Evolutionary conservation across 2,797 vertebrate genomes (phyloP).

Genomic region (Acrocephalus scirpaceus): DNA sequence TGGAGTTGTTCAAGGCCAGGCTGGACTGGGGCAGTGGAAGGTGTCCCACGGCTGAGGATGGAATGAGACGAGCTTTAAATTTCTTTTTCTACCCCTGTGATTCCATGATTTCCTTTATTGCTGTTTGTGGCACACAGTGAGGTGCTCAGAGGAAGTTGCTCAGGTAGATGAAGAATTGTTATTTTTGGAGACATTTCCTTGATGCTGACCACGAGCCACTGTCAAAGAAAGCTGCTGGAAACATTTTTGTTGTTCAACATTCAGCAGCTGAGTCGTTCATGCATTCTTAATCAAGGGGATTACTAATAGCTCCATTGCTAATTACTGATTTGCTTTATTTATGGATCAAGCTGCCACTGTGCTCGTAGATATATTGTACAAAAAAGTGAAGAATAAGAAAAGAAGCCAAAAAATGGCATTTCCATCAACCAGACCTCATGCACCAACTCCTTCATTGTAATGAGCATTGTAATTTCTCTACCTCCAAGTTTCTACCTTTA

Average conservation of each 20-base stretch:
- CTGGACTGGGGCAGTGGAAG: background rate
- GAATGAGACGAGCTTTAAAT: background rate
- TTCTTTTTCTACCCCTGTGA: background rate
- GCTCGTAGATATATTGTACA: background rate
- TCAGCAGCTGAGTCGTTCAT: background rate
- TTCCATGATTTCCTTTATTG: background rate
- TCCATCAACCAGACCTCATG: accelerated
- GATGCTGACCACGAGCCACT: background rate
- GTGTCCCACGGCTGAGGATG: background rate
- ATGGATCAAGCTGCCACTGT: background rate
- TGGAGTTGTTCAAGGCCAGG: background rate
- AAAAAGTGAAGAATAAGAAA: background rate
- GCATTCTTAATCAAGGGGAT: background rate
- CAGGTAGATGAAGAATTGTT: background rate
- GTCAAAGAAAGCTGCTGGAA: background rate
- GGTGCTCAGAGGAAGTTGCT: background rate
- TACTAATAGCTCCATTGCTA: background rate
- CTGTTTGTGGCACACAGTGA: background rate
- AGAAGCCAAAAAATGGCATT: background rate
- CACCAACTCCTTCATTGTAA: background rate
- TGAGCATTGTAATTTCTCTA: background rate
- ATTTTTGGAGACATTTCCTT: background rate
- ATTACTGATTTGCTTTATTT: constrained; percentile 34
- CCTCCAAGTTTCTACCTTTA: background rate
- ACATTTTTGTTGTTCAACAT: background rate